These are phyloP conservation scores for Tyria jacobaeae DNA, from an alignment of 2,888 invertebrate genomes.

Conservation along the genomic window DNA sequence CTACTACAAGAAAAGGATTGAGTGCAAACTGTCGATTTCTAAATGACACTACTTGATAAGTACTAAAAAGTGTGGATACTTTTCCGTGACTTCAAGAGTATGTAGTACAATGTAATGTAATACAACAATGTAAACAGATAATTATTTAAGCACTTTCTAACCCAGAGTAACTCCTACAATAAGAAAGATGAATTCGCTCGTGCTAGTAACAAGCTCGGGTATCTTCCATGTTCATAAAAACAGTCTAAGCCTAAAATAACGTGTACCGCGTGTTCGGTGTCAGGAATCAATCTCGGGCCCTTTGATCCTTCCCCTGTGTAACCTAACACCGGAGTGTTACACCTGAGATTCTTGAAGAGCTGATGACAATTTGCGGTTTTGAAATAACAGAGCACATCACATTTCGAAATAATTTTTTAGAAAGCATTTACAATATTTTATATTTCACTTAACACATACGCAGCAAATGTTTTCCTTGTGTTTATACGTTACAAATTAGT, in stretches of 20 bases:
- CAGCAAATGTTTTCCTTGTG: too few species aligned
- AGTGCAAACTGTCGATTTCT: too few species aligned
- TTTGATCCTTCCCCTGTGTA: conserved; percentile 59
- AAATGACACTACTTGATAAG: too few species aligned
- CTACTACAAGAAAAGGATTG: too few species aligned
- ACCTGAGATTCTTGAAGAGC: conserved; percentile 54
- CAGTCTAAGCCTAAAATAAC: conserved; percentile 37
- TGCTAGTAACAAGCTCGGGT: conserved; percentile 6
- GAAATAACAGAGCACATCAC: conserved; percentile 38
- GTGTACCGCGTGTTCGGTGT: conserved; percentile 43
- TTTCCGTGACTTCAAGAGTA: too few species aligned
- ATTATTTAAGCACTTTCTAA: too few species aligned
- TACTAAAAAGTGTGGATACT: too few species aligned
- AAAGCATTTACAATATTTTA: background rate
- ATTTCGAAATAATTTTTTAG: background rate
- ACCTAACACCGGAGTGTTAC: conserved; percentile 48
- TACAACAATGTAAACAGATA: too few species aligned
- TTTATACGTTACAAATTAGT: too few species aligned
- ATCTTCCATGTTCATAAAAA: conserved; percentile 7
- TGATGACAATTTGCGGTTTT: conserved; percentile 51
- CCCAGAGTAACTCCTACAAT: background rate
- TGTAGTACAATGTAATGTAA: too few species aligned
- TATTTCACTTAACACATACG: background rate
- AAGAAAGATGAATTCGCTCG: conserved; percentile 7
- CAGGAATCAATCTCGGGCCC: conserved; percentile 49